Base-by-base conservation (phyloP, 2,797 vertebrate species). In the Notamacropus eugenii region DNA sequence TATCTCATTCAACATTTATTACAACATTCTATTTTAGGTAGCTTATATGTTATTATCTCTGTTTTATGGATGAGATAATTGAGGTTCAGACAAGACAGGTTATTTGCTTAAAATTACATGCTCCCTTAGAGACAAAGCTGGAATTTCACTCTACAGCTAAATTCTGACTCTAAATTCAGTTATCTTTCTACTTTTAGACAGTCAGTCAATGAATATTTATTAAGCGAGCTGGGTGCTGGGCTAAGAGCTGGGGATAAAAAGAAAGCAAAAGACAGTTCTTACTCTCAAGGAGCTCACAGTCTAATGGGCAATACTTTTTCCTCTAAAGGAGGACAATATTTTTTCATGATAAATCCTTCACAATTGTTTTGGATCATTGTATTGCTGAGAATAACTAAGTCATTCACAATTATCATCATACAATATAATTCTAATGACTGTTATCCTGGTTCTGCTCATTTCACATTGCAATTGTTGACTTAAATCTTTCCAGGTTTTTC, bases 21-120 rank as follows among this genome's bases (percentile, higher is more conserved):
- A 14, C 0, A 82, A 62, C 92, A 94, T 0, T 94, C 8, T 59
- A 59, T 59, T 96, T 95, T 91, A 96, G 91, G 54, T 40, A 96
- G 28, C 12, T 2, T 29, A 2, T 28, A 97, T 82, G 11, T 29
- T 54, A 90, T 31, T 0, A 24, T n/a, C 90, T 1, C 2, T 12
- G 91, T 0, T 57, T 54, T n/a, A 92, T 29, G 54, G 13, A 5
- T 56, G 59, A 94, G 24, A 3, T 94, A 94, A 95, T 6, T 55
- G 22, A 93, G 57, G 24, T 1, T 55, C 67, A 92, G 1, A 1
- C 16, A 57, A 91, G 55, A 59, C 27, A 6, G 55, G 0, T 28
- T 56, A 3, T 40, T 96, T 93, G 55, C 50, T 13, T 54, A 14
- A 94, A 13, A 1, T 50, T 67, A 28, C 55, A 2, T 4, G 90